A percentile compares a stretch with the other conserved stretches of the same genome.
Evolutionary conservation across 2,797 vertebrate species (phyloP).

Genomic region (Oreortyx pictus): DNA sequence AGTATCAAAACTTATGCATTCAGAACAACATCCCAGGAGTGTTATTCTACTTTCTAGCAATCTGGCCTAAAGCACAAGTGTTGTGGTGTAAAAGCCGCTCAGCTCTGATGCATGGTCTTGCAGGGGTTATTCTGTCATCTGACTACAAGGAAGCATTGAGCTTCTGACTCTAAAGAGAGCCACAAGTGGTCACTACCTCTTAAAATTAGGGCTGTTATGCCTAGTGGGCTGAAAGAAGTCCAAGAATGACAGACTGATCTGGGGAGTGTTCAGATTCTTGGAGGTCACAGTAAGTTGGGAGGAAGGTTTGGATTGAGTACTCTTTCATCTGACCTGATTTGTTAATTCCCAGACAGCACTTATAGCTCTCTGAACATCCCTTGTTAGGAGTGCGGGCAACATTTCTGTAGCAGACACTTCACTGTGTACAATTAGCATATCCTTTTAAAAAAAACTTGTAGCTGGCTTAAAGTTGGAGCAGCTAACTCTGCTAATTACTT

Average conservation of each 20-base stretch:
- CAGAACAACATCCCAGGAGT: not conserved
- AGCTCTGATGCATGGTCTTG: not conserved
- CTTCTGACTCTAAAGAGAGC: not conserved
- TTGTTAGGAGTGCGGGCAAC: not conserved
- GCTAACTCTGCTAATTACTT: conserved; percentile 65
- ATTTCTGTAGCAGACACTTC: not conserved
- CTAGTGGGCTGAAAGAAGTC: not conserved
- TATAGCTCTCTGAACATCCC: not conserved
- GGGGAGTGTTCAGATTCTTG: not conserved
- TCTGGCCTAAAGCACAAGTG: not conserved
- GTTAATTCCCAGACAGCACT: not conserved
- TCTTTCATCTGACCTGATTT: conserved; percentile 7
- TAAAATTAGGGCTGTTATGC: not conserved
- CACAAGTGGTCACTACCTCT: not conserved
- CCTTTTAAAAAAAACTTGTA: not conserved
- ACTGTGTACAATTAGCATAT: not conserved
- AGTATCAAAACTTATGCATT: not conserved
- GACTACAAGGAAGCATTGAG: not conserved
- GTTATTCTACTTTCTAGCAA: not conserved
- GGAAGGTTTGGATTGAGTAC: not conserved
- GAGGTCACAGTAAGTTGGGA: not conserved
- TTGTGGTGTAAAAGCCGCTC: not conserved
- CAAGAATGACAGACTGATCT: not conserved
- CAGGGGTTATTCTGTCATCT: not conserved
- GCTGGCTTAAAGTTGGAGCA: conserved; percentile 30